Percentiles rank a stretch among this genome's conserved stretches.
Conservation (phyloP, 2,888 invertebrate genomes). For the Synergus gifuensis region DNA sequence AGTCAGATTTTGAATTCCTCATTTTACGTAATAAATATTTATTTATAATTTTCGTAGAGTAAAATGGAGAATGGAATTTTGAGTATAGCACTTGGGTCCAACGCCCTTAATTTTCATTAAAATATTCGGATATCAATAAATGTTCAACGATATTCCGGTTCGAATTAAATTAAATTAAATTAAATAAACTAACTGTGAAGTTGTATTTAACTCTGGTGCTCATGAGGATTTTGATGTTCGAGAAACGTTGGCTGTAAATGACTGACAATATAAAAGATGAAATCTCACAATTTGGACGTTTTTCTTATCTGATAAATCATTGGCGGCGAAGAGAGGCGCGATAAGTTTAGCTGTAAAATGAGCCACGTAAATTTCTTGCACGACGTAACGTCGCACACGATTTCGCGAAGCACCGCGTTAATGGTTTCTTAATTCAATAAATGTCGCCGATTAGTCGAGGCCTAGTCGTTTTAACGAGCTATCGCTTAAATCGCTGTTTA, state of each 20-base stretch:
- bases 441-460: conserved; percentile 55
- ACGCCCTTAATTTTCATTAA: no score
- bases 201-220: no score
- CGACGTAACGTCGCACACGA: conserved; percentile 34
- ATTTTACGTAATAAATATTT: no score
- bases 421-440: conserved; percentile 60
- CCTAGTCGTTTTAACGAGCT: conserved; percentile 57
- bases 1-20: no score
- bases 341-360: conserved; percentile 10
- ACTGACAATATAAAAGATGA: conserved; percentile 8
- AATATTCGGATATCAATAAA: no score
- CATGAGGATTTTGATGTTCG: no score
- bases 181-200: no score
- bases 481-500: conserved; percentile 57
- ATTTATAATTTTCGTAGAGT: no score
- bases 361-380: conserved; percentile 32
- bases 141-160: no score
- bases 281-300: not conserved
- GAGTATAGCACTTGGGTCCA: no score
- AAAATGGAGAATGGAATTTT: no score
- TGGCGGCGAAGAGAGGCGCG: conserved; percentile 10
- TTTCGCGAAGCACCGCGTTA: conserved; percentile 55
- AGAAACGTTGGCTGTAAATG: not conserved
- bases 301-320: conserved; percentile 26
- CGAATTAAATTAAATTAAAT: no score